Evolutionary conservation across 1,140 invertebrate genomes (phyloP).

Genomic region (Halesus radiatus): DNA sequence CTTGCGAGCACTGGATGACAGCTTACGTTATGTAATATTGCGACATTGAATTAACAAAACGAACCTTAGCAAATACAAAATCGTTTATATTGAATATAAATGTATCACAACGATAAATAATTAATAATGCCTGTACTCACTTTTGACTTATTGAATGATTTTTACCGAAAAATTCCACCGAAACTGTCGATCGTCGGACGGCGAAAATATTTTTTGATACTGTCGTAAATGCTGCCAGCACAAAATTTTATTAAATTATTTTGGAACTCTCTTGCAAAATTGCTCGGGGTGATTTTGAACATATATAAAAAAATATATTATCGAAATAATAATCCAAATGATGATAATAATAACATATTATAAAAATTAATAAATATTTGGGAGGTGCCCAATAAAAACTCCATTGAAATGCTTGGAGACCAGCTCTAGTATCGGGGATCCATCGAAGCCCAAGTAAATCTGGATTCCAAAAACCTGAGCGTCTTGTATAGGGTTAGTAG

Average conservation of each 20-base stretch:
- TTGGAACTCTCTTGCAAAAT: not conserved
- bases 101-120: not conserved
- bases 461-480: too few relatives aligned
- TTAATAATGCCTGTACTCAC: not conserved
- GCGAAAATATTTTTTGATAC: not conserved
- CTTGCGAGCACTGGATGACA: not conserved
- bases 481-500: too few relatives aligned
- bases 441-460: too few relatives aligned
- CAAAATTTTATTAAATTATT: not conserved
- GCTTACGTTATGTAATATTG: slow-evolving; percentile 4
- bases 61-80: not conserved
- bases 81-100: not conserved
- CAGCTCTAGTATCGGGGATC: too few relatives aligned
- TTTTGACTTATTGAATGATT: not conserved
- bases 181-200: not conserved
- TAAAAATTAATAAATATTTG: too few relatives aligned
- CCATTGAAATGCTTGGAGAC: too few relatives aligned
- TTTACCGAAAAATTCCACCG: not conserved
- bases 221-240: not conserved
- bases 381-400: too few relatives aligned
- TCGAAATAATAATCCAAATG: too few relatives aligned
- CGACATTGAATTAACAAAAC: not conserved
- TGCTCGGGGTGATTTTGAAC: not conserved
- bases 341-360: too few relatives aligned
- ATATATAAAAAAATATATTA: not conserved